Evolutionary conservation across 2,888 invertebrate genomes (phyloP), one percentile per base, ranked within the genome.

Genomic region (Abrostola triplasia): DNA sequence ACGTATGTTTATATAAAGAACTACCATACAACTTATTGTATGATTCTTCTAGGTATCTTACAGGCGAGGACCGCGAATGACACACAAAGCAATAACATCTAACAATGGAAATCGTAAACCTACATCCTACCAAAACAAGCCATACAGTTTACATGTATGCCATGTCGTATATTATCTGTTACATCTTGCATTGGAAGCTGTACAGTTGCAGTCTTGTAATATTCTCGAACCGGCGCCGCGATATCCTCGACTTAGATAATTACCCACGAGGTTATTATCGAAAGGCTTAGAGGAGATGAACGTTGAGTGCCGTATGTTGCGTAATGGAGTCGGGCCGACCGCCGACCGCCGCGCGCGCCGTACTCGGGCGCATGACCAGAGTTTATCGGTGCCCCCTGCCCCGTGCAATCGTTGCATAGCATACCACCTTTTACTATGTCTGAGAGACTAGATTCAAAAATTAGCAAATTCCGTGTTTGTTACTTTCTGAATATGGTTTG

Each of bases 261-360:
- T 83, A 82, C 67, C 64, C 47, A 57, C 84, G 79, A 85, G 79
- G 83, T 82, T 85, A 82, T 80, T 81, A 81, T 77, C 73, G 81
- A 82, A 81, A 78, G 80, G 81, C 75, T 77, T 67, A 60, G 66
- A 73, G 77, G 73, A 81, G 80, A 77, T 75, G 79, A 76, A 68
- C 73, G 79, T 64, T 50, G 72, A 76, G 73, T 59, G 62, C 67
- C 51, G 70, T 57, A 64, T 59, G 61, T 81, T 81, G 79, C 81
- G 75, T 65, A 82, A 81, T 44, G 56, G 40, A 36, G 59, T 48
- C 53, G 73, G 11, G 59, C 48, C 65, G 54, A 68, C 57, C 63
- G 38, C 35, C 40, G 64, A 40, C 52, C 44, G 44, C 61, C 50
- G 58, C 36, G 62, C 56, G 58, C 42, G 52, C n/a, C 24, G 59